Evolutionary conservation across 23 tunicate species (phyloP).

Genomic region (Botrylloides violaceus): DNA sequence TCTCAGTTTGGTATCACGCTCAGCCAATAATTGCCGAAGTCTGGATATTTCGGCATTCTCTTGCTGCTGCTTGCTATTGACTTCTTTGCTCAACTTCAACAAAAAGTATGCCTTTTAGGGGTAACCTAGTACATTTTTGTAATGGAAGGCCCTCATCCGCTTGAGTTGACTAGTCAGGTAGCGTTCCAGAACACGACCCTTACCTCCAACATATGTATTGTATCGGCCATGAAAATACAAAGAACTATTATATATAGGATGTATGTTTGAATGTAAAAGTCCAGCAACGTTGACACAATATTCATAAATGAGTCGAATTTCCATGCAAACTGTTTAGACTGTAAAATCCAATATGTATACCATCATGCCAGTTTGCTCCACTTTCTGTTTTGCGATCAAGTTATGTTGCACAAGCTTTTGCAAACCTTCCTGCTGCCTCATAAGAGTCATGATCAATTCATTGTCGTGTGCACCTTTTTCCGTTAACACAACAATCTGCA

Average conservation of each 20-base stretch:
- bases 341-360: background rate
- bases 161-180: no score
- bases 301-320: background rate
- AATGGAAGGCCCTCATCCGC: no score
- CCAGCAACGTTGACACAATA: no score
- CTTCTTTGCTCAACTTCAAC: slow-evolving; percentile 28
- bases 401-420: slow-evolving; percentile 56
- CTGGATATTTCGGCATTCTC: slow-evolving; percentile 36
- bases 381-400: slow-evolving; percentile 9
- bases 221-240: no score
- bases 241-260: no score
- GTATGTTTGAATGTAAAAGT: no score
- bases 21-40: slow-evolving; percentile 37
- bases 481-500: slow-evolving; percentile 50
- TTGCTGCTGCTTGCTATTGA: slow-evolving; percentile 34
- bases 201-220: no score
- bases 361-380: slow-evolving; percentile 7
- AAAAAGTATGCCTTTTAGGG: no score
- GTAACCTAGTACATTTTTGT: no score
- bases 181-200: no score
- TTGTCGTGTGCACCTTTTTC: slow-evolving; percentile 89
- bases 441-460: slow-evolving; percentile 66
- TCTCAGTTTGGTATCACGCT: slow-evolving; percentile 42
- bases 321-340: background rate
- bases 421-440: slow-evolving; percentile 75